A percentile compares a stretch with the other conserved stretches of the same genome.
phyloP scores from a whole-genome alignment of 2,888 invertebrate species.

The Gortyna flavago region DNA sequence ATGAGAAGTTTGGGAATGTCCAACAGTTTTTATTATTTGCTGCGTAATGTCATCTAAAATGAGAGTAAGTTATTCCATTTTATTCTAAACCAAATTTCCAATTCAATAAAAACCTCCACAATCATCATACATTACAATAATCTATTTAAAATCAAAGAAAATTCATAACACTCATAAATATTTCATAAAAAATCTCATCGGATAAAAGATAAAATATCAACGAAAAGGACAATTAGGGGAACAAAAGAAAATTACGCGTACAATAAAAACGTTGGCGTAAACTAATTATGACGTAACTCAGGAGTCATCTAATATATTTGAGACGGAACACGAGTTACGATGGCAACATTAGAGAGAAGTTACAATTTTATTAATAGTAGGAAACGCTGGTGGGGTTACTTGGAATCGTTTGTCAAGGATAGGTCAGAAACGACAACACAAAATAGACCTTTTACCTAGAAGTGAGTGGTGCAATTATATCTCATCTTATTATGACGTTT shows the following conservation, averaged over 20 bases:
- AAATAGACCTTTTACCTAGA: neutral
- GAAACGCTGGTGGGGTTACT: neutral
- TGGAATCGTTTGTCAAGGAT: neutral
- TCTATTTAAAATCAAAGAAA: constrained; percentile 1
- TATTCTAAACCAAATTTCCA: neutral
- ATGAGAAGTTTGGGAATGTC: neutral
- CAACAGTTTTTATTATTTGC: neutral
- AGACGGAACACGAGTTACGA: constrained; percentile 29
- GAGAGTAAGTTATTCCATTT: neutral
- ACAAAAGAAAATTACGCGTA: constrained; percentile 60
- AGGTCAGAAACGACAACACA: neutral
- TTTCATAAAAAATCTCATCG: constrained; percentile 39
- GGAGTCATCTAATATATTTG: constrained; percentile 67
- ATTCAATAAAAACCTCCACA: neutral
- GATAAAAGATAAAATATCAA: constrained; percentile 45
- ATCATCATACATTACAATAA: constrained; percentile 20
- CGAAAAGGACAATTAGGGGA: constrained; percentile 55
- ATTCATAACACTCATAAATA: constrained; percentile 21
- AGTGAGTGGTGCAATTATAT: neutral
- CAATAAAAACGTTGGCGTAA: constrained; percentile 72
- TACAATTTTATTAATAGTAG: constrained; percentile 29
- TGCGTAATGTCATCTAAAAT: neutral
- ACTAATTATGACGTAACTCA: constrained; percentile 70
- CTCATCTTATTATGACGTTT: neutral
- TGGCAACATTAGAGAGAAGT: constrained; percentile 28